phyloP scores from a whole-genome alignment of 2,113 vertebrate species.

The Tricholaema leucomelas region DNA sequence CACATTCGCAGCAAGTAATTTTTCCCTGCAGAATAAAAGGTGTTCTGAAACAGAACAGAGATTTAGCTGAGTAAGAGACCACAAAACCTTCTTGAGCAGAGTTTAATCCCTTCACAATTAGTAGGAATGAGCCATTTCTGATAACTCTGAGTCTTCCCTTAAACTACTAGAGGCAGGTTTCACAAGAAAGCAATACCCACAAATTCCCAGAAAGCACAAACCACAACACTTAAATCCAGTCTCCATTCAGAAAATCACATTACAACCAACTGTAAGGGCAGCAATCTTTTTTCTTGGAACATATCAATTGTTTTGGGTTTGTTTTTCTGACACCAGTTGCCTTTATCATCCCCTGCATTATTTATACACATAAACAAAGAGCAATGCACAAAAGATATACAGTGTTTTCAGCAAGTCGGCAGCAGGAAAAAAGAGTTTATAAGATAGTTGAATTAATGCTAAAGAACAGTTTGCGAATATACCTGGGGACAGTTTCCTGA shows the following conservation, averaged over 20 bases:
- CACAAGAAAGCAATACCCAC: background rate
- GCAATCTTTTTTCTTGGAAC: background rate
- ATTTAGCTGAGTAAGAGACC: background rate
- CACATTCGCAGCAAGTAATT: conserved; percentile 99
- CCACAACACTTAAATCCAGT: background rate
- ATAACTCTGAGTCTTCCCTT: background rate
- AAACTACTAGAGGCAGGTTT: background rate
- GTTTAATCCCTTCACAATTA: background rate
- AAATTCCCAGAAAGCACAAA: background rate
- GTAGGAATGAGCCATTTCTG: background rate
- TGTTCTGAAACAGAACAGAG: conserved; percentile 79
- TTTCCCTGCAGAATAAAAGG: conserved; percentile 97
- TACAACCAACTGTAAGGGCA: background rate
- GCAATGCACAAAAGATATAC: background rate
- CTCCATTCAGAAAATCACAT: background rate
- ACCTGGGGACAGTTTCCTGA: background rate
- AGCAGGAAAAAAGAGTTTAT: background rate
- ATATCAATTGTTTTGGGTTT: background rate
- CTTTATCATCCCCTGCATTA: background rate
- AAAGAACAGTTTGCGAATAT: background rate
- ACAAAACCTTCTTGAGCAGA: background rate
- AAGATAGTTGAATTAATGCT: background rate
- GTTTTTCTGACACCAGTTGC: no score
- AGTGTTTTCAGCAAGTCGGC: background rate
- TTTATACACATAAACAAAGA: background rate